phyloP scores from a whole-genome alignment of 2,888 invertebrate species.

The Tetheella fluctuosa region DNA sequence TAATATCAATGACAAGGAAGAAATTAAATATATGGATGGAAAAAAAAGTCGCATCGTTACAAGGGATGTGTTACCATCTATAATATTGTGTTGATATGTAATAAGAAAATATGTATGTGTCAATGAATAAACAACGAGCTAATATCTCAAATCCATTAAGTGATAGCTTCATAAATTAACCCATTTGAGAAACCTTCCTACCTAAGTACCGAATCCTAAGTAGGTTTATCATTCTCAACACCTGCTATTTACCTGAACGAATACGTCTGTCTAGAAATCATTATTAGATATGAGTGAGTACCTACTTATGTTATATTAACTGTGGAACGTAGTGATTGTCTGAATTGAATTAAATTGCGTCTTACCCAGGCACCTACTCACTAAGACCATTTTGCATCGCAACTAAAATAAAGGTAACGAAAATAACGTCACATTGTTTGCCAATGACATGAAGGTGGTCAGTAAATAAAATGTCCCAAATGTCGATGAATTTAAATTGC shows the following conservation, averaged over 20 bases:
- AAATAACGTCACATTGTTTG: no score
- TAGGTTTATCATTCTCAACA: background rate
- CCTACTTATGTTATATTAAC: background rate
- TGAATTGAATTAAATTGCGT: background rate
- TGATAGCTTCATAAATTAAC: slow-evolving; percentile 7
- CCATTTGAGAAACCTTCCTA: background rate
- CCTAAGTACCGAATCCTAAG: background rate
- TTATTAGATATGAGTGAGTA: background rate
- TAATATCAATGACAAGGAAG: no score
- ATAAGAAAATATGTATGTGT: background rate
- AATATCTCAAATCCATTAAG: slow-evolving; percentile 4
- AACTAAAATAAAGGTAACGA: no score
- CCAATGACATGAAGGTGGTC: no score
- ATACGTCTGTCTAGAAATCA: background rate
- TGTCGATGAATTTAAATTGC: background rate
- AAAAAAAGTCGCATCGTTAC: no score
- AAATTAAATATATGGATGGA: no score
- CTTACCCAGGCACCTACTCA: no score
- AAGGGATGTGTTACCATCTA: no score
- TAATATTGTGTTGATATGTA: no score
- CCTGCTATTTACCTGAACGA: slow-evolving; percentile 2
- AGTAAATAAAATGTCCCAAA: background rate
- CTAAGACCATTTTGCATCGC: no score
- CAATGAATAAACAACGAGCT: background rate
- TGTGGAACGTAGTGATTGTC: background rate